phyloP scores from a whole-genome alignment of 2,113 vertebrate genomes.

The Saimiri boliviensis region DNA sequence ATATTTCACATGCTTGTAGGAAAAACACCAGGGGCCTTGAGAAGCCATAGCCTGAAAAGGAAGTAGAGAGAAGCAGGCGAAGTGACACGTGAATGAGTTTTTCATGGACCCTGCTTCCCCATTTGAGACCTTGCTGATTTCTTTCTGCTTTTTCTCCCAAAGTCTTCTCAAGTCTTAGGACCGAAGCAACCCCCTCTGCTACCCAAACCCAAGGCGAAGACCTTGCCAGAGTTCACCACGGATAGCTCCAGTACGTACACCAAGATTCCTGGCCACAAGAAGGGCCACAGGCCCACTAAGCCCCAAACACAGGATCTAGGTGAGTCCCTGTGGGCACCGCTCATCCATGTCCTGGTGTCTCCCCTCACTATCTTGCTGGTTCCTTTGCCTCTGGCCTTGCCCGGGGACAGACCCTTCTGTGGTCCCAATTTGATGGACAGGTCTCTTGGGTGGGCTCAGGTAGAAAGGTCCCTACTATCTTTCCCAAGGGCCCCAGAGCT shows the following conservation, averaged over 20 bases:
- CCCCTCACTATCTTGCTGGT: not conserved
- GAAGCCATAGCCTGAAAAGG: not conserved
- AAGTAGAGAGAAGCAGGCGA: not conserved
- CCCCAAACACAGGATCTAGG: not conserved
- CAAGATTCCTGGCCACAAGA: not conserved
- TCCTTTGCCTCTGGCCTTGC: not conserved
- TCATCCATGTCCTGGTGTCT: not conserved
- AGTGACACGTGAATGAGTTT: not conserved
- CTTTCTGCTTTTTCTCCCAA: constrained; percentile 21
- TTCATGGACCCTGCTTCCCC: not conserved
- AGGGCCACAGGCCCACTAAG: not conserved
- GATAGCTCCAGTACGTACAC: not conserved
- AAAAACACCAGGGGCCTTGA: not conserved
- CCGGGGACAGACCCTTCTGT: not conserved
- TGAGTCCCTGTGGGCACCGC: not conserved
- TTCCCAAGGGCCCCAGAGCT: not conserved
- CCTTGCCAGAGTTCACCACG: not conserved
- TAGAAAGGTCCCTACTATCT: not conserved
- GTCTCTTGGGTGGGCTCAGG: not conserved
- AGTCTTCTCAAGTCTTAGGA: not conserved
- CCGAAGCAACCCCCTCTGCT: not conserved
- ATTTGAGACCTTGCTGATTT: not conserved
- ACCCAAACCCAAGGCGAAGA: not conserved
- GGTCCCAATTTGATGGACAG: not conserved
- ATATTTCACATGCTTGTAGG: not conserved